Conservation (phyloP, 2,888 invertebrate genomes). For the Lithophane semibrunnea region DNA sequence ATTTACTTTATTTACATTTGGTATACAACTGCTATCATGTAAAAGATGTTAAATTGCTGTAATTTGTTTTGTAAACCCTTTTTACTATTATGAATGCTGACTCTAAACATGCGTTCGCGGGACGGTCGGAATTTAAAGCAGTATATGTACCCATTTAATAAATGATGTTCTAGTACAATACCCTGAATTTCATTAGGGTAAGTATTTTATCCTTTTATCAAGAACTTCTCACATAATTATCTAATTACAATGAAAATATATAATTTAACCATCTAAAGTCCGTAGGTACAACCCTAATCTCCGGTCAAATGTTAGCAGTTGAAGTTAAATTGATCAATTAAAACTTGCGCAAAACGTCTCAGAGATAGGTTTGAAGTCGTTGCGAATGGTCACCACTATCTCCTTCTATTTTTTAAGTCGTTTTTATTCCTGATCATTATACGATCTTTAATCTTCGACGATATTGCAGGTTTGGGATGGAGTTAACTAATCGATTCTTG, state of each 20-base stretch:
- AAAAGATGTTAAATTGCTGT: background rate
- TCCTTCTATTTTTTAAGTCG: constrained; percentile 18
- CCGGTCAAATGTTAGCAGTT: constrained; percentile 75
- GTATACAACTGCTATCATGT: background rate
- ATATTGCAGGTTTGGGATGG: background rate
- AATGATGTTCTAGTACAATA: background rate
- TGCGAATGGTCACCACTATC: constrained; percentile 56
- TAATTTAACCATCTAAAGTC: constrained; percentile 31
- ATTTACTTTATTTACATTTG: background rate
- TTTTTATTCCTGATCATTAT: constrained; percentile 8
- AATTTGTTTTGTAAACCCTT: background rate
- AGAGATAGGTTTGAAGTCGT: constrained; percentile 70
- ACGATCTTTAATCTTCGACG: background rate
- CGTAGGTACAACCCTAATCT: constrained; percentile 69
- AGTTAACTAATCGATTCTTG: background rate
- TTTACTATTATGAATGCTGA: background rate
- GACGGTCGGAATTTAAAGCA: background rate
- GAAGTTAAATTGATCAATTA: constrained; percentile 88
- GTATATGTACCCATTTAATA: background rate
- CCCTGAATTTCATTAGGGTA: background rate
- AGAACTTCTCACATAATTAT: constrained; percentile 1
- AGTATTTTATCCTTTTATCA: background rate
- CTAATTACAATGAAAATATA: constrained; percentile 18
- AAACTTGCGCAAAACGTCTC: constrained; percentile 77
- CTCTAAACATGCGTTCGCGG: background rate